Conservation (phyloP, 2,797 vertebrate species). For the Malurus leucopterus region DNA sequence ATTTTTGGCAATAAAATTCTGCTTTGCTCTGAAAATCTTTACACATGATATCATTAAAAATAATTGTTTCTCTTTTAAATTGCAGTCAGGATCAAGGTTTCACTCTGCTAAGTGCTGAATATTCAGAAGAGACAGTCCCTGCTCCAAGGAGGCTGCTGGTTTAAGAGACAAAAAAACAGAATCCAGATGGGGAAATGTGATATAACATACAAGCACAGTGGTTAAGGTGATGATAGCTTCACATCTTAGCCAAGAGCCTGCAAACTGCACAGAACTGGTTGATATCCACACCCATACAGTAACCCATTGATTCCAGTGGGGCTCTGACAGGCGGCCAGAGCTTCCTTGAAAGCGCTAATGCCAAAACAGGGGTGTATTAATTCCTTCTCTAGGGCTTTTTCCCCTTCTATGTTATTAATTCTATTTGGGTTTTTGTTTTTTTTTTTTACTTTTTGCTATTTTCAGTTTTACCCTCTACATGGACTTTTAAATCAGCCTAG, state of each 20-base stretch:
- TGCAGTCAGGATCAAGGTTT: not conserved
- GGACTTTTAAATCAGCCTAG: not conserved
- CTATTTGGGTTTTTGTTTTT: not conserved
- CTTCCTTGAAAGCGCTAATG: constrained; percentile 4
- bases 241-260: constrained; percentile 55
- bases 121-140: constrained; percentile 11
- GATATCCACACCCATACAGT: constrained; percentile 47
- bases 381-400: constrained; percentile 21
- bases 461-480: not conserved
- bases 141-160: constrained; percentile 3
- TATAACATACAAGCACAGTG: constrained; percentile 50
- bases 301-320: constrained; percentile 54
- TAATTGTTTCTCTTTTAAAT: not conserved
- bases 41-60: not conserved
- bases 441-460: not conserved
- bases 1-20: not conserved
- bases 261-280: constrained; percentile 55
- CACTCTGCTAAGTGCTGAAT: not conserved
- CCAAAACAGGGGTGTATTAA: not conserved
- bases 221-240: constrained; percentile 65
- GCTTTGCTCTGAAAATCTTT: not conserved
- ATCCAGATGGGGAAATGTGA: constrained; percentile 62
- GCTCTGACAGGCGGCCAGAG: constrained; percentile 25
- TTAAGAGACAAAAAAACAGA: constrained; percentile 29
- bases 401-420: not conserved